phyloP scores from a whole-genome alignment of 2,113 vertebrate genomes.

The Trematocara variabile region DNA sequence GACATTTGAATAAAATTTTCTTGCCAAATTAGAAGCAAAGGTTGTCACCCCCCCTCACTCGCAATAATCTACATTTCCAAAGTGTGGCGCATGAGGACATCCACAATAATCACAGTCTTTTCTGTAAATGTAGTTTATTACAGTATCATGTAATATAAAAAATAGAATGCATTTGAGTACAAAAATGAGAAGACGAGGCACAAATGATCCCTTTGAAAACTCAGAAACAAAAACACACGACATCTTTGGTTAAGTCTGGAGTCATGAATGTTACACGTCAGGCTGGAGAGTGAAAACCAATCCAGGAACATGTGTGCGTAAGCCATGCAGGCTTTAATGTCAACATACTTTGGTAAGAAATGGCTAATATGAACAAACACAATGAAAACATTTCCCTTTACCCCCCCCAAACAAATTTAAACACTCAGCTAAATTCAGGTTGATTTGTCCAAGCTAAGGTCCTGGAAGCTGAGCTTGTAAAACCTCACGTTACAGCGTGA shows the following conservation, averaged over 20 bases:
- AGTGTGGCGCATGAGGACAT: background rate
- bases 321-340: conserved; percentile 25
- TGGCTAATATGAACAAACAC: conserved; percentile 30
- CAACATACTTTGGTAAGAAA: conserved; percentile 52
- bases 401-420: background rate
- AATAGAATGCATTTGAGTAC: conserved; percentile 79
- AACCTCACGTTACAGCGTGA: conserved; percentile 5
- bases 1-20: conserved; percentile 68
- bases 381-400: conserved; percentile 49
- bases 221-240: conserved; percentile 17
- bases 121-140: conserved; percentile 76
- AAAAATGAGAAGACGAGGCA: conserved; percentile 60
- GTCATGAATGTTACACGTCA: conserved; percentile 20
- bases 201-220: conserved; percentile 68
- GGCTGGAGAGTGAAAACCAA: background rate
- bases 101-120: background rate
- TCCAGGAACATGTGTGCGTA: conserved; percentile 34
- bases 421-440: background rate
- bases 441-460: conserved; percentile 9
- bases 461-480: background rate
- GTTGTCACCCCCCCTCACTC: background rate
- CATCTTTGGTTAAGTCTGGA: conserved; percentile 75
- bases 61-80: background rate
- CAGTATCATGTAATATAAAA: conserved; percentile 78
- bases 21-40: conserved; percentile 62